Conservation (phyloP, 37 sponge, comb jelly and placozoan species). For the Eunapius fragilis region DNA sequence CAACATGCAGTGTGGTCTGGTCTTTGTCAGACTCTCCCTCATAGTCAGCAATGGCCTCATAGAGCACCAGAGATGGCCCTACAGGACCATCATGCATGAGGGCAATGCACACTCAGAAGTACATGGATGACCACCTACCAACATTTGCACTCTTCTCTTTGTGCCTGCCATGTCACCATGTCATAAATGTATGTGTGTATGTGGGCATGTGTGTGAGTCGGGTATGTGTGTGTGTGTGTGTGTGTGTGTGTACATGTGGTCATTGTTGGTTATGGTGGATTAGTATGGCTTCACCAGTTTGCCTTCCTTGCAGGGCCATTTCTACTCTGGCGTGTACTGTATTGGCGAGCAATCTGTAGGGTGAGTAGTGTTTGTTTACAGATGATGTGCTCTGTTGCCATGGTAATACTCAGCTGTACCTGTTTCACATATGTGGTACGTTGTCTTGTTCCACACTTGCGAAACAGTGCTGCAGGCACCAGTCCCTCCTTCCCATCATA, state of each 20-base stretch:
- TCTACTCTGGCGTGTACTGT: conserved; percentile 20
- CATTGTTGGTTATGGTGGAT: too few species aligned
- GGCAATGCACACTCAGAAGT: too few species aligned
- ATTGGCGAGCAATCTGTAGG: conserved; percentile 34
- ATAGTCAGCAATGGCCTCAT: conserved; percentile 21
- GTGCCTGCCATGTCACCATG: neutral
- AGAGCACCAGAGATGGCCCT: conserved; percentile 13
- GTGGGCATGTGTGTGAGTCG: neutral
- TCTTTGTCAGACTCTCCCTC: conserved; percentile 3
- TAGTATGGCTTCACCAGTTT: conserved; percentile 23
- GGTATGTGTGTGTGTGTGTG: neutral
- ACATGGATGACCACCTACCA: neutral
- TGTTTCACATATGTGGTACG: conserved; percentile 57
- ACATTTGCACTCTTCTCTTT: neutral
- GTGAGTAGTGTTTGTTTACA: neutral
- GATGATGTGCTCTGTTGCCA: neutral
- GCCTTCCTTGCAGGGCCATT: conserved; percentile 46
- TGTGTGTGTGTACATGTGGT: too few species aligned
- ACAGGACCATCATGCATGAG: neutral
- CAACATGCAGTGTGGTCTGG: conserved; percentile 19
- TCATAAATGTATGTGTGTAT: neutral
- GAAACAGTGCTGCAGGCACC: conserved; percentile 49
- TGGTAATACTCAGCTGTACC: neutral
- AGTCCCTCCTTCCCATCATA: conserved; percentile 66
- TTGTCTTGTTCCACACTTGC: conserved; percentile 59